Evolutionary conservation across 1,140 invertebrate genomes (phyloP).

Genomic region (Mamestra configurata): DNA sequence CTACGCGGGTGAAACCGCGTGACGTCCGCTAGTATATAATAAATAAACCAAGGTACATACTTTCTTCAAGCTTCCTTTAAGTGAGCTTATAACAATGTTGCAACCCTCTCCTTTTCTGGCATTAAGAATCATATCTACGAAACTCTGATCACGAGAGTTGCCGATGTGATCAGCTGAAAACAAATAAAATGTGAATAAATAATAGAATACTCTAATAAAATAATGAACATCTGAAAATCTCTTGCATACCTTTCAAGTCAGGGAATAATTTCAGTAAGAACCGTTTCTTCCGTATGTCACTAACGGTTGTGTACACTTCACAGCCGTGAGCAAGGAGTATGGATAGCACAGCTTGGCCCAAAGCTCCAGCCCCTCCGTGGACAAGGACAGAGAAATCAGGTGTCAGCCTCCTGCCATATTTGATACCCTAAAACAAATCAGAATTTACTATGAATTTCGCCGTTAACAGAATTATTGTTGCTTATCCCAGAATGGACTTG

Average conservation of each 20-base stretch:
- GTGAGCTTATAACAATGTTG: conserved; percentile 43
- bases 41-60: conserved; percentile 33
- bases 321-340: conserved; percentile 90
- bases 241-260: conserved; percentile 78
- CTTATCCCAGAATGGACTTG: neutral
- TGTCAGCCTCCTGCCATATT: conserved; percentile 6
- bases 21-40: too few relatives aligned
- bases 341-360: conserved; percentile 93
- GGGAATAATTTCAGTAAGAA: conserved; percentile 87
- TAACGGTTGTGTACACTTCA: conserved; percentile 89
- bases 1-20: too few relatives aligned
- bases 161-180: conserved; percentile 56
- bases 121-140: conserved; percentile 48
- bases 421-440: conserved; percentile 52
- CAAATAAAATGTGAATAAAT: conserved; percentile 44
- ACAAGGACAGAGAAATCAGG: conserved; percentile 89
- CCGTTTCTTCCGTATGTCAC: conserved; percentile 84
- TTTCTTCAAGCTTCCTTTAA: conserved; percentile 28
- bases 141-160: conserved; percentile 50
- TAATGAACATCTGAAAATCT: neutral
- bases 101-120: conserved; percentile 52
- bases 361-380: conserved; percentile 92
- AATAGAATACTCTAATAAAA: neutral
- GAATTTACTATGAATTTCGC: neutral
- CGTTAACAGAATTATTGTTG: too few relatives aligned